Conservation (phyloP, 2,797 vertebrate species). For the Pagetopsis macropterus region DNA sequence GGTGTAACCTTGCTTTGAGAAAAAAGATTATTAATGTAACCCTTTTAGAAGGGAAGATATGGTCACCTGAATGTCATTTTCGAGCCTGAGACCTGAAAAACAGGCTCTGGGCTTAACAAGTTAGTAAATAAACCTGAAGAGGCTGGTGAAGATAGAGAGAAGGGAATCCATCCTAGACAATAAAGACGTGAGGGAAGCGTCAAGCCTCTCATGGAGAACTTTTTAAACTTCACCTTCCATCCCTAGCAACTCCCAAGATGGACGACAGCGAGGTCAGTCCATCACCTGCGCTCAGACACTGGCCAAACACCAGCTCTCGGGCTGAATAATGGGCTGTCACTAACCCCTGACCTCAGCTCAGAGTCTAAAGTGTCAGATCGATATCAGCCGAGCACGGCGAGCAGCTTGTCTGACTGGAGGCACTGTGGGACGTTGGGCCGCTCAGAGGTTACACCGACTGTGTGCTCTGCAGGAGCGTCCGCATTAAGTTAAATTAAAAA, state of each 20-base stretch:
- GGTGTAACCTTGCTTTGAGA: no score
- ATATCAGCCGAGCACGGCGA: conserved; percentile 56
- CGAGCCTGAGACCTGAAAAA: no score
- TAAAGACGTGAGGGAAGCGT: conserved; percentile 5
- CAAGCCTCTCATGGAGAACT: conserved; percentile 12
- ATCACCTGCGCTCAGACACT: conserved; percentile 66
- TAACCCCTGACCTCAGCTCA: conserved; percentile 75
- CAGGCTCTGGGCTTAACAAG: no score
- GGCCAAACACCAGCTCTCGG: conserved; percentile 68
- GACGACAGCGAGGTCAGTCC: conserved; percentile 65
- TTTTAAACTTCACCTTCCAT: conserved; percentile 61
- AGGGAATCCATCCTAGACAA: not conserved
- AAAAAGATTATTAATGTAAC: no score
- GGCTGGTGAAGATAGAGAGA: not conserved
- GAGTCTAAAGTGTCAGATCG: conserved; percentile 75
- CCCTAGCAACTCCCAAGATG: conserved; percentile 66
- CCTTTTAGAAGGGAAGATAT: no score
- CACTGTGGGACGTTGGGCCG: conserved; percentile 25
- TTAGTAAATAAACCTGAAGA: not conserved
- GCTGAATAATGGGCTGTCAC: conserved; percentile 82
- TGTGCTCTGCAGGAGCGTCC: not conserved
- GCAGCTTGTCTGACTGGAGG: conserved; percentile 53
- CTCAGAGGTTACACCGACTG: not conserved
- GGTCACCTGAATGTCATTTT: no score
- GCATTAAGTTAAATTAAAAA: not conserved